A percentile compares a stretch with the other conserved stretches of the same genome.
These are phyloP conservation scores for Podiceps cristatus DNA, from an alignment of 2,113 vertebrate genomes.

Conservation along the genomic window DNA sequence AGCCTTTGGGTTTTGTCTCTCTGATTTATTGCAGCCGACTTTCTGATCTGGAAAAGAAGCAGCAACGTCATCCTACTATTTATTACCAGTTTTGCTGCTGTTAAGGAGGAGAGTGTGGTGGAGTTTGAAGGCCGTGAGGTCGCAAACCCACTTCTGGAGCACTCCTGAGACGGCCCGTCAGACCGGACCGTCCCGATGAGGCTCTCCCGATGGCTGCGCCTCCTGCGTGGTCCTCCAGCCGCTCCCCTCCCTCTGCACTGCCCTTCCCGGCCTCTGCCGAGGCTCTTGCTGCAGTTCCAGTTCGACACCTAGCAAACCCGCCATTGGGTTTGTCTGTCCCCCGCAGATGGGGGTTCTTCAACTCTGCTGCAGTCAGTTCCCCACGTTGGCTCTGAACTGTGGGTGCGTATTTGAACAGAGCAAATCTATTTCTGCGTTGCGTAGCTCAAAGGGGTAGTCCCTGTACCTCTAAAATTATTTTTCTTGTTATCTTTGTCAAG, in stretches of 20 bases:
- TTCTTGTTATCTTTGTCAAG: not conserved
- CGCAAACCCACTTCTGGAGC: not conserved
- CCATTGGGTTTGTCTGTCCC: not conserved
- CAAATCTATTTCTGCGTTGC: not conserved
- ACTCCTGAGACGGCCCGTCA: fast-evolving
- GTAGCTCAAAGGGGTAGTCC: not conserved
- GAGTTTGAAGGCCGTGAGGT: not conserved
- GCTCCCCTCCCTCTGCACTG: fast-evolving
- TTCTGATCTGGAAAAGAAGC: not conserved
- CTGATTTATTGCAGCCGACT: fast-evolving
- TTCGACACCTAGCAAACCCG: fast-evolving
- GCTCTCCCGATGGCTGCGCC: not conserved
- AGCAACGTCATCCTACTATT: not conserved
- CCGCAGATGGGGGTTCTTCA: not conserved
- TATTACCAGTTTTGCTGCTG: not conserved
- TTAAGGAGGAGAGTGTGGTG: not conserved
- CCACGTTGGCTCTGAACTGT: no score
- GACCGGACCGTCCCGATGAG: not conserved
- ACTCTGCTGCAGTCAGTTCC: not conserved
- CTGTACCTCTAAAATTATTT: not conserved
- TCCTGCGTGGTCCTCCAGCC: fast-evolving
- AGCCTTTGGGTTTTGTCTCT: not conserved
- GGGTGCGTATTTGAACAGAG: not conserved
- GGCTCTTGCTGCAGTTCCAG: no score
- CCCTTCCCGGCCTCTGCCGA: not conserved